Conservation (phyloP, 2,797 vertebrate species). For the Sebastes melanostomus region DNA sequence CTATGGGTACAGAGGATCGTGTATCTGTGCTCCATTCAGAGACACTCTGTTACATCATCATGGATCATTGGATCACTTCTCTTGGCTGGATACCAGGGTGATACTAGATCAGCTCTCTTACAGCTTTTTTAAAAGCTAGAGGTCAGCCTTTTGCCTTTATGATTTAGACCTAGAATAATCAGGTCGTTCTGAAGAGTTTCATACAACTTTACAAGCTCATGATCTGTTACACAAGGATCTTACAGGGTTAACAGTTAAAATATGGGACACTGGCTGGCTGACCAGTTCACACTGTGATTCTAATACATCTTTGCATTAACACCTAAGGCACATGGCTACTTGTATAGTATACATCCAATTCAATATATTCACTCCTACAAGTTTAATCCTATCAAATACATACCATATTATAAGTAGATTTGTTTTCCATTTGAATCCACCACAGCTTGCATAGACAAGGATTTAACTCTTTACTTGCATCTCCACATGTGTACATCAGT, state of each 20-base stretch:
- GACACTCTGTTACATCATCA: constrained; percentile 10
- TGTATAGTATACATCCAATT: not conserved
- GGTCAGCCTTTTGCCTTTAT: constrained; percentile 30
- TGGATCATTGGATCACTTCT: constrained; percentile 8
- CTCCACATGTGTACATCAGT: not conserved
- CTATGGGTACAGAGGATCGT: not conserved
- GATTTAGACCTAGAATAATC: not conserved
- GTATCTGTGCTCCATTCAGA: not conserved
- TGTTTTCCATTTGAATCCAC: not conserved
- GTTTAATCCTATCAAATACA: not conserved
- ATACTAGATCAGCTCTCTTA: not conserved
- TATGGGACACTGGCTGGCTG: not conserved
- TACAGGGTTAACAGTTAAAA: not conserved
- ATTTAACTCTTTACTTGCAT: not conserved
- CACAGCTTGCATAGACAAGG: not conserved
- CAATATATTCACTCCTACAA: not conserved
- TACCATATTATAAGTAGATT: not conserved
- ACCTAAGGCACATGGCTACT: not conserved
- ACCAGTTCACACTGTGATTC: not conserved
- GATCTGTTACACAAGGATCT: not conserved
- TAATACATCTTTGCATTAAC: not conserved
- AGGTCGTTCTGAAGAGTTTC: not conserved
- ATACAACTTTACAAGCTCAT: not conserved
- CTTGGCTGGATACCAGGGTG: not conserved
- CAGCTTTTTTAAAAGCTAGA: constrained; percentile 45